phyloP scores from a whole-genome alignment of 2,113 vertebrate genomes.

The Plectropomus leopardus region DNA sequence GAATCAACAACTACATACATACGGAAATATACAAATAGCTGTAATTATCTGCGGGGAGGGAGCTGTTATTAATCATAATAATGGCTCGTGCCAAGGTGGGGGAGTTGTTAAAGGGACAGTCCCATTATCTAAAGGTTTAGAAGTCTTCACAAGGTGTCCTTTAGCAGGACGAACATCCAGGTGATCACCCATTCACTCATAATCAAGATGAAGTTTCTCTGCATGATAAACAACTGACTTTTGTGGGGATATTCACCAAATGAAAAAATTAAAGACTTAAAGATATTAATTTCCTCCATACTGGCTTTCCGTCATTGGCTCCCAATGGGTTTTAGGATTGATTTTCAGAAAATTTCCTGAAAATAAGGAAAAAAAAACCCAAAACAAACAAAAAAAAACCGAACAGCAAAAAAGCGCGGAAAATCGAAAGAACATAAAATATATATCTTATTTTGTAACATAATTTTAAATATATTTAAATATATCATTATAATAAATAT shows the following conservation, averaged over 20 bases:
- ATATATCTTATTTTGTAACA: too few relatives aligned
- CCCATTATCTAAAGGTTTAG: slow-evolving; percentile 35
- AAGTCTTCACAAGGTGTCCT: slow-evolving; percentile 37
- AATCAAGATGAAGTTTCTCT: not conserved
- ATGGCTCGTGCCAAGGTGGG: slow-evolving; percentile 39
- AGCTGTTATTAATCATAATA: slow-evolving; percentile 57
- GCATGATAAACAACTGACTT: not conserved
- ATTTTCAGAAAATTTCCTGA: too few relatives aligned
- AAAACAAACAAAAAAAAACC: too few relatives aligned
- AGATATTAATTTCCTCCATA: too few relatives aligned
- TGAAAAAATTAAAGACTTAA: not conserved
- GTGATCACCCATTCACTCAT: not conserved
- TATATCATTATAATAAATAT: too few relatives aligned
- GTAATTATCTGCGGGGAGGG: slow-evolving; percentile 50
- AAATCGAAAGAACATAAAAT: too few relatives aligned
- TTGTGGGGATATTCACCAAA: not conserved
- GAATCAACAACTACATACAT: slow-evolving; percentile 67
- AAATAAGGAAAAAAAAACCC: too few relatives aligned
- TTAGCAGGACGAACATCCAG: not conserved
- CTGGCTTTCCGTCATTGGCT: too few relatives aligned
- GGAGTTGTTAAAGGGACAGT: slow-evolving; percentile 33
- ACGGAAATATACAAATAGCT: slow-evolving; percentile 64
- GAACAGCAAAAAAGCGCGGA: too few relatives aligned
- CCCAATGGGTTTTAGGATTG: too few relatives aligned
- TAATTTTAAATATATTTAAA: too few relatives aligned